Evolutionary conservation across 2,113 vertebrate genomes (phyloP), one percentile per base, ranked within the genome.

Genomic region (Anser cygnoides): DNA sequence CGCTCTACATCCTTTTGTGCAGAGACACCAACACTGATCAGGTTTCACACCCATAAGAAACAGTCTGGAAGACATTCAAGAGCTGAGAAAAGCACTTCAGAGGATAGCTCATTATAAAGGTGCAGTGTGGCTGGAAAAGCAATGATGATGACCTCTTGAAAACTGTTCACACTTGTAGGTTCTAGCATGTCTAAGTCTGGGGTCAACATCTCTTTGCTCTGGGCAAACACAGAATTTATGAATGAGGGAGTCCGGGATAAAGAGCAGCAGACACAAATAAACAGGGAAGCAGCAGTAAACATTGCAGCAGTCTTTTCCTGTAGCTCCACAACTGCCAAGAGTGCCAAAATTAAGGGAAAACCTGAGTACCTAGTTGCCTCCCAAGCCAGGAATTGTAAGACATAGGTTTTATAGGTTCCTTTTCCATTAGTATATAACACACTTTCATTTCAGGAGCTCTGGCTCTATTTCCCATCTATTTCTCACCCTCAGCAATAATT

Each of bases 61-160:
- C 68, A 71, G 66, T 10, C 63, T 96, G 86, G 86, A 92, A 90
- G 37, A 71, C 15, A 76, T 62, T 89, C 67, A 95, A 92, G 74
- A 83, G 44, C 63, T 95, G 74, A 92, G 80, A 80, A 74, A 90
- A 83, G 43, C 31, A 41, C 28, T 87, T 89, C 43, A 75, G 62
- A 90, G 44, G 66, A 87, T 58, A 95, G 20, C 28, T 68, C 62
- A 33, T 63, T 63, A 63, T 26, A 77, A 81, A 91, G 68, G 35
- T 46, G 25, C 43, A 73, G 76, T 37, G 50, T 76, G 72, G 41
- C 11, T 70, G 73, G 54, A 81, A 87, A 87, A 86, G 59, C 22
- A 80, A 35, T 14, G 31, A 35, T 23, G 26, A 44, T 39, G 59
- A 70, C 54, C 31, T 62, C 59, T 83, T 65, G 26, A 83, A 90